Base-by-base conservation (phyloP, 2,888 invertebrate species). In the Ophion ellenae region DNA sequence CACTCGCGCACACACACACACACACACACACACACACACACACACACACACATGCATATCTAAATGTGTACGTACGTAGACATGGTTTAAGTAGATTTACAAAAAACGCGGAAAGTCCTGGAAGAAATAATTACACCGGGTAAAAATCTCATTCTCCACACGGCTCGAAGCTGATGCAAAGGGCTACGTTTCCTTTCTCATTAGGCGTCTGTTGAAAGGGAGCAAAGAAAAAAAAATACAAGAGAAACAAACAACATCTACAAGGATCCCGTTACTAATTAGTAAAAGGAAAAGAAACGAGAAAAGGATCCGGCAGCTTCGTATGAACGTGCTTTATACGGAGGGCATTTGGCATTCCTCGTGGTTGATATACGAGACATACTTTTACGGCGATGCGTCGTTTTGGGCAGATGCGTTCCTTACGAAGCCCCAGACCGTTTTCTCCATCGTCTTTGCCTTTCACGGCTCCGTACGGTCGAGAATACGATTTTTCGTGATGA, bases 231-330 rank as follows among this genome's bases (percentile, higher is more conserved):
- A 70, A 40, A 45, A 10, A 78, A 57, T 47, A 71, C 66, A 61
- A 76, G 69, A 87, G 90, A 89, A 90, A 88, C 86, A 53, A 53
- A 53, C 53, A 53, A 17, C 53, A 53, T 83, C 84, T 87, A 89
- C 88, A 83, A 90, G 90, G 91, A 92, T 93, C 92, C 80, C 88
- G 92, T 93, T 93, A 92, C 93, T 93, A 93, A 93, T 93, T 92
- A 92, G 92, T 90, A 91, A 90, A 86, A 91, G 88, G 90, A 91
- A 91, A 92, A 89, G 90, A 89, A 87, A 84, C 84, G 83, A 87
- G 90, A 89, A 88, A 90, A 89, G 89, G 88, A 86, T 86, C 83
- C 67, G 78, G 81, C 83, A 73, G 78, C 79, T 67, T 73, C 67
- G 76, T 66, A 79, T 28, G 66, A 59, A 66, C 53, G 53, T 53